These are phyloP conservation scores for Blastobasis adustella DNA, from an alignment of 2,888 invertebrate species.

Conservation along the genomic window DNA sequence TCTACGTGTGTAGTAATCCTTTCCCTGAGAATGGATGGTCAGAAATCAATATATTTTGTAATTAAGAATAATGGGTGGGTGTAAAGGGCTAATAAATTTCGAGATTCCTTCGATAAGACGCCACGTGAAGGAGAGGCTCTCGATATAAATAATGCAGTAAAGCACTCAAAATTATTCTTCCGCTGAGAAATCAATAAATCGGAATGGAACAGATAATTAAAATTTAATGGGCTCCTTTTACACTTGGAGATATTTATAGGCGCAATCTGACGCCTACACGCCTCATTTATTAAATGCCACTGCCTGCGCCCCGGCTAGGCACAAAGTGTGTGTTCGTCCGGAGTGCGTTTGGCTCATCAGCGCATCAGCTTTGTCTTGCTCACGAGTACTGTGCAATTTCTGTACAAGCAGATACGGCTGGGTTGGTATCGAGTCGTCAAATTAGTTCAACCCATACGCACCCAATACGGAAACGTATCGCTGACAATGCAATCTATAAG, in stretches of 20 bases:
- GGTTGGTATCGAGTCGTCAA: no score
- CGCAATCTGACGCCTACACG: slow-evolving; percentile 42
- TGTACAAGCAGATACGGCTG: no score
- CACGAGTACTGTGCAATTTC: no score
- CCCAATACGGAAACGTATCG: no score
- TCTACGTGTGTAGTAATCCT: no score
- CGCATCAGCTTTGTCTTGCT: no score
- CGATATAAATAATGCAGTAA: slow-evolving; percentile 22
- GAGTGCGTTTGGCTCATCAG: no score
- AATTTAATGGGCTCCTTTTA: slow-evolving; percentile 48
- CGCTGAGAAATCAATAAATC: slow-evolving; percentile 53
- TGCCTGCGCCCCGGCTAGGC: no score
- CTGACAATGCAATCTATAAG: slow-evolving; percentile 8
- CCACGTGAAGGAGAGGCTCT: slow-evolving; percentile 2
- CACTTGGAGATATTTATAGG: slow-evolving; percentile 44
- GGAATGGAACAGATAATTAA: slow-evolving; percentile 49
- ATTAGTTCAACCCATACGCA: no score
- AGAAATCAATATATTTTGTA: no score
- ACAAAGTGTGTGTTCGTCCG: no score
- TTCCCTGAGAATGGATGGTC: no score
- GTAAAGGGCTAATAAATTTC: background rate
- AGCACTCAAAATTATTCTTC: slow-evolving; percentile 26
- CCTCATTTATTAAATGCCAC: slow-evolving; percentile 40
- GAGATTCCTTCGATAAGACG: background rate
- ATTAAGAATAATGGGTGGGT: slow-evolving; percentile 24